Conservation (phyloP, 2,113 vertebrate species). For the Oceanodroma tethys region DNA sequence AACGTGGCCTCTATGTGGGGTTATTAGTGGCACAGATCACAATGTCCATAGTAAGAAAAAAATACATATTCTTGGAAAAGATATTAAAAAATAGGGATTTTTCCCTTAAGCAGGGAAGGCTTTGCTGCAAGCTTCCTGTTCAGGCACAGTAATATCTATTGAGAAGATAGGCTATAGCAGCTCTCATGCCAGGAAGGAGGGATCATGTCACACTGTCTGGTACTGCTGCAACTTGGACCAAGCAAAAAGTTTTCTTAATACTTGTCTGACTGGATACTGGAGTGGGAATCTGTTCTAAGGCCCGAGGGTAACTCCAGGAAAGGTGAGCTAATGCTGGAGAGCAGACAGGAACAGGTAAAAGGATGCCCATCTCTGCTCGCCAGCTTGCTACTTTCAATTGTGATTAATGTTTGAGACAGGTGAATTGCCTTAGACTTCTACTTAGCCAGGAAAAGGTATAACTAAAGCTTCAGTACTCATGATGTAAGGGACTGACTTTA, state of each 20-base stretch:
- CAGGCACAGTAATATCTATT: not conserved
- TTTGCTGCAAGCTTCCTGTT: not conserved
- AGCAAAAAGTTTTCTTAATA: not conserved
- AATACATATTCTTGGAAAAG: not conserved
- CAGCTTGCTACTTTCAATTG: not conserved
- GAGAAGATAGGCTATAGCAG: not conserved
- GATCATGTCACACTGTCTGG: not conserved
- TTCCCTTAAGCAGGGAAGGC: not conserved
- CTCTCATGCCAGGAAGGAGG: not conserved
- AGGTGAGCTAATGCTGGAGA: not conserved
- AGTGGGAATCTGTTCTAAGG: not conserved
- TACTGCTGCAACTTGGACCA: not conserved
- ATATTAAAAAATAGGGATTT: not conserved
- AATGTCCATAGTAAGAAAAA: not conserved
- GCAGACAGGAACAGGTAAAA: not conserved
- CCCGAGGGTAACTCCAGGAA: not conserved
- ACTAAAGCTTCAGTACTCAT: not conserved
- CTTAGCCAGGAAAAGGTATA: not conserved
- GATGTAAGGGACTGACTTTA: not conserved
- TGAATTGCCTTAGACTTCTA: not conserved
- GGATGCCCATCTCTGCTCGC: not conserved
- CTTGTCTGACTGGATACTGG: not conserved
- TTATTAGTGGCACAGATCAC: not conserved
- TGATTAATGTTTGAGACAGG: not conserved
- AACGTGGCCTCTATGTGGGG: fast-evolving